phyloP scores from a whole-genome alignment of 2,888 invertebrate genomes.

The Chymomyza amoena region DNA sequence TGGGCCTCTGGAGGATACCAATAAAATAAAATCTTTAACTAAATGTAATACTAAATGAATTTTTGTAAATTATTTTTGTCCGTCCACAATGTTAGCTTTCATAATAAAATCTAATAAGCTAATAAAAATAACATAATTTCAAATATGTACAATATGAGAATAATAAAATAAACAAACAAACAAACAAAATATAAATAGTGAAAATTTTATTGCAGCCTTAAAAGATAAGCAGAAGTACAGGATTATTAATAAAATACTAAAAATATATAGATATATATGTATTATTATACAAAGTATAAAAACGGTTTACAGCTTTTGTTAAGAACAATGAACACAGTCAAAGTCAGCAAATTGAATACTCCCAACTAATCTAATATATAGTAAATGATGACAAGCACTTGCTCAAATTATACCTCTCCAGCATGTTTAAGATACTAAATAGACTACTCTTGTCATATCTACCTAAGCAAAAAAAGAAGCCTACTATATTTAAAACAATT shows the following conservation, averaged over 20 bases:
- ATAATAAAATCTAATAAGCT: constrained; percentile 54
- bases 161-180: constrained; percentile 33
- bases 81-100: constrained; percentile 79
- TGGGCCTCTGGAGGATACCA: background rate
- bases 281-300: background rate
- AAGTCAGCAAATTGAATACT: background rate
- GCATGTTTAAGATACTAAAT: constrained; percentile 16
- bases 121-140: constrained; percentile 27
- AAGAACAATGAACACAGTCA: constrained; percentile 15
- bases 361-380: background rate
- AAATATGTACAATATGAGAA: constrained; percentile 44
- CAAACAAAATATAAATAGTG: constrained; percentile 5
- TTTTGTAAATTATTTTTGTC: constrained; percentile 78
- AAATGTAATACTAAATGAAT: constrained; percentile 70
- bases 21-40: constrained; percentile 31
- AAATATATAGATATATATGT: constrained; percentile 6
- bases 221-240: background rate
- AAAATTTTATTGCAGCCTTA: constrained; percentile 21
- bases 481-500: background rate
- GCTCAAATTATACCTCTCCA: constrained; percentile 36
- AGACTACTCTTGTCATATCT: constrained; percentile 34
- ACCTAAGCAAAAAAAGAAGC: constrained; percentile 16
- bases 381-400: background rate
- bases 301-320: constrained; percentile 22
- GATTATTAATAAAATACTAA: constrained; percentile 13